Evolutionary conservation across 2,888 invertebrate genomes (phyloP), one percentile per base, ranked within the genome.

Genomic region (Myathropa florea): DNA sequence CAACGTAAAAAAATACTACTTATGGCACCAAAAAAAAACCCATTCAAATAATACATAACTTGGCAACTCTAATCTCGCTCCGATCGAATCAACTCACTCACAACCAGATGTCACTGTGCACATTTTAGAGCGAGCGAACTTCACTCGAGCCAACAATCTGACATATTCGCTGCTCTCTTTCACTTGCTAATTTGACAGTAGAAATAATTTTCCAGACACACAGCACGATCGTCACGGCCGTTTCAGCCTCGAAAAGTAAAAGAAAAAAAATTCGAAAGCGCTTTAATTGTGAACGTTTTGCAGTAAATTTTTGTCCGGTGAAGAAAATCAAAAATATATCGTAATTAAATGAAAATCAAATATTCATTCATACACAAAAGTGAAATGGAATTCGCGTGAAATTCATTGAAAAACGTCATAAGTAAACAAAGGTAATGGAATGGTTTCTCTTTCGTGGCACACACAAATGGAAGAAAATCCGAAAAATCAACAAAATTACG

Each of bases 391-490:
- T 73, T 82, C 73, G 28, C 36, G 60, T 55, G 60, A 59, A 68
- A 82, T 12, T 57, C 63, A 14, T 10, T 26, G 0, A 55, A 70
- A 39, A 70, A 53, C 59, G 33, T 53, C 30, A 64, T 70, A 83
- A 86, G 53, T 71, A 83, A 86, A 83, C 75, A 86, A 82, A n/a
- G 21, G 10, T 53, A 76, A 46, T 55, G 55, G 60, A 78, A 71
- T 57, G 39, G 73, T 73, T 64, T 80, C 72, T 55, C 36, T 53
- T 10, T 14, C 12, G 23, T 63, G 39, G n/a, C 59, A 60, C 53
- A 57, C 68, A 65, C 83, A 75, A 79, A 86, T 86, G 86, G 86
- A 83, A 75, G 78, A 71, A 67, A 71, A 70, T 75, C 78, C 70
- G 67, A 70, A 24, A 68, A 77, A 68, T 21, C 10, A 64, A 2